Base-by-base conservation (phyloP, 2,797 vertebrate species). In the Sebastolobus alascanus region DNA sequence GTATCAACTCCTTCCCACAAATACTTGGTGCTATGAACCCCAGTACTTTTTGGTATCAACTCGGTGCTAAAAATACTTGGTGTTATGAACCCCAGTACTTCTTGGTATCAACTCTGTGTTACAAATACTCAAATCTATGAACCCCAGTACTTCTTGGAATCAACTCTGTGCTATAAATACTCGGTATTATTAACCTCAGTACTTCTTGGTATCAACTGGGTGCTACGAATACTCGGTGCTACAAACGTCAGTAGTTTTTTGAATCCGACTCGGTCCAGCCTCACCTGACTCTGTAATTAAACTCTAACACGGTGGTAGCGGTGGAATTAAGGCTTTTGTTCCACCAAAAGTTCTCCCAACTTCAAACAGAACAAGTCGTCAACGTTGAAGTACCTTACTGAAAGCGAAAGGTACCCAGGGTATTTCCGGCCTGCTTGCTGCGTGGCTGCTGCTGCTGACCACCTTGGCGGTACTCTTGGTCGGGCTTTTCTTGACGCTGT, bases 401-500 rank as follows among this genome's bases (percentile, higher is more conserved):
- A 94, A 91, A 12, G 91, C 82, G 73, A 92, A 91, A 1, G 93
- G 94, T 0, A 92, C 92, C 93, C 96, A 96, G 0, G 93, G 92
- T 2, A 94, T 87, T 20, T 94, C 93, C 9, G 92, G 93, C 83
- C 94, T 77, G 78, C 86, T 54, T 59, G 93, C 94, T 7, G 92
- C 87, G 11, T 92, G 92, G 25, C 91, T 82, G 9, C 90, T 88
- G 82, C 84, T 88, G 14, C n/a, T n/a, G n/a, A 56, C 33, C 20
- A 94, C 96, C 86, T 97, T 98, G 1, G 94, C 95, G 0, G 94
- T 97, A 84, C 97, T 98, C 93, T 96, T 97, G 29, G 97, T 96
- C 2, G 97, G 97, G 68, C 96, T 97, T 82, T 96, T 97, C 94
- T 96, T 98, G 1, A 98, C 97, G 31, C 97, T 98, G 91, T 98